A percentile compares a stretch with the other conserved stretches of the same genome.
Conservation (phyloP, 2,797 vertebrate species). For the Onychomys torridus region DNA sequence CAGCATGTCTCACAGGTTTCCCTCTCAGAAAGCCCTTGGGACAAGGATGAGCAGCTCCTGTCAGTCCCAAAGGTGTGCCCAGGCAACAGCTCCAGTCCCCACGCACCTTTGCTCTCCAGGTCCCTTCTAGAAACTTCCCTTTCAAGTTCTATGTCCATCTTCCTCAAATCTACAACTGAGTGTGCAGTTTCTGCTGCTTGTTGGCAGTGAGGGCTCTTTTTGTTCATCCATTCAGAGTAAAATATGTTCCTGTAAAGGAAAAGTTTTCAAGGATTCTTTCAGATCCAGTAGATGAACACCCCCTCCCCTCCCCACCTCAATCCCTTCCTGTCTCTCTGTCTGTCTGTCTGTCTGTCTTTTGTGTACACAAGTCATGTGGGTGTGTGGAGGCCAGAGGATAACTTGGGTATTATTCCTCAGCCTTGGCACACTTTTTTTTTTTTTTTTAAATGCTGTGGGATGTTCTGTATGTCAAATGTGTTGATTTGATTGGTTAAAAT, state of each 20-base stretch:
- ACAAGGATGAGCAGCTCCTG: no score
- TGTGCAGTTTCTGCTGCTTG: neutral
- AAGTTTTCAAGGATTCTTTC: neutral
- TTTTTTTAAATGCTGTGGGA: no score
- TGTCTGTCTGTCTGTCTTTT: neutral
- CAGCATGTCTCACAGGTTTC: neutral
- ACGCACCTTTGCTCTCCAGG: fast-evolving
- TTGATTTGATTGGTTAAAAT: no score
- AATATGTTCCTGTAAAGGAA: neutral
- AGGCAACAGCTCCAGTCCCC: neutral
- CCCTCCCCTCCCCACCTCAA: no score
- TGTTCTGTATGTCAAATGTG: no score
- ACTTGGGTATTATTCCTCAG: neutral
- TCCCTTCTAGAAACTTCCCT: neutral
- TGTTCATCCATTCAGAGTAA: neutral
- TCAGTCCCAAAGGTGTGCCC: fast-evolving
- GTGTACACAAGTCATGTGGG: neutral
- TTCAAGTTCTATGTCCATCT: neutral
- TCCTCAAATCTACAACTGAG: neutral
- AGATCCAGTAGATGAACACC: neutral
- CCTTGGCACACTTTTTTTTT: no score
- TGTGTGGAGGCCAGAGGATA: neutral
- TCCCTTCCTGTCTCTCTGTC: neutral
- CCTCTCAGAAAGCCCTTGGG: neutral
- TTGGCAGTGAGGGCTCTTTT: neutral